These are phyloP conservation scores for Leucosticte australis DNA, from an alignment of 2,113 vertebrate genomes.

Conservation along the genomic window DNA sequence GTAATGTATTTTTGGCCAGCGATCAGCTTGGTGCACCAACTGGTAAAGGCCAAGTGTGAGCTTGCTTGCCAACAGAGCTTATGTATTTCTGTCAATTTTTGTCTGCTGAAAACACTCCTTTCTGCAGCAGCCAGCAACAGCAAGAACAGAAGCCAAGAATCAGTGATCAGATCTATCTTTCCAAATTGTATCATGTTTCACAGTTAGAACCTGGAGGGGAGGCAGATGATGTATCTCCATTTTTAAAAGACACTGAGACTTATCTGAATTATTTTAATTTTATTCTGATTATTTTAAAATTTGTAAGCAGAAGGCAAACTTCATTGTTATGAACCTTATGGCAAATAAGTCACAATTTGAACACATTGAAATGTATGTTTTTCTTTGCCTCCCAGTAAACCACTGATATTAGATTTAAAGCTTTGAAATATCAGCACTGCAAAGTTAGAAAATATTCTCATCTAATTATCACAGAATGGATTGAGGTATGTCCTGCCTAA, in stretches of 20 bases:
- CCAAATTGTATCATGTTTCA: constrained; percentile 20
- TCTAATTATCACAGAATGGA: not conserved
- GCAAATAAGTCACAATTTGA: not conserved
- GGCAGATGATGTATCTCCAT: not conserved
- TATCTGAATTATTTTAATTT: not conserved
- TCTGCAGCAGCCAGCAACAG: constrained; percentile 41
- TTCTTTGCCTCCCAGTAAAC: not conserved
- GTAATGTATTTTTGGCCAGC: constrained; percentile 38
- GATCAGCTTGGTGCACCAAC: constrained; percentile 46
- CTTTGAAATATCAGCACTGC: not conserved
- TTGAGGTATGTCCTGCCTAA: not conserved
- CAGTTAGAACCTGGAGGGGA: constrained; percentile 3
- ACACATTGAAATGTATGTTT: not conserved
- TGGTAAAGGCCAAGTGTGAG: constrained; percentile 55
- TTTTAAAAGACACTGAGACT: not conserved
- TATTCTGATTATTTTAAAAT: not conserved
- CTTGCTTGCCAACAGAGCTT: constrained; percentile 35
- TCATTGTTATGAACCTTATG: not conserved
- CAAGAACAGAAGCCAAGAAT: constrained; percentile 46
- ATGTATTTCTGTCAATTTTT: constrained; percentile 59
- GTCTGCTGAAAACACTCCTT: constrained; percentile 48
- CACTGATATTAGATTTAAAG: not conserved
- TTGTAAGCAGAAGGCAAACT: not conserved
- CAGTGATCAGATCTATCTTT: constrained; percentile 21
- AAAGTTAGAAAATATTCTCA: not conserved